phyloP scores from a whole-genome alignment of 2,797 vertebrate genomes.

The Lacerta bilineata region DNA sequence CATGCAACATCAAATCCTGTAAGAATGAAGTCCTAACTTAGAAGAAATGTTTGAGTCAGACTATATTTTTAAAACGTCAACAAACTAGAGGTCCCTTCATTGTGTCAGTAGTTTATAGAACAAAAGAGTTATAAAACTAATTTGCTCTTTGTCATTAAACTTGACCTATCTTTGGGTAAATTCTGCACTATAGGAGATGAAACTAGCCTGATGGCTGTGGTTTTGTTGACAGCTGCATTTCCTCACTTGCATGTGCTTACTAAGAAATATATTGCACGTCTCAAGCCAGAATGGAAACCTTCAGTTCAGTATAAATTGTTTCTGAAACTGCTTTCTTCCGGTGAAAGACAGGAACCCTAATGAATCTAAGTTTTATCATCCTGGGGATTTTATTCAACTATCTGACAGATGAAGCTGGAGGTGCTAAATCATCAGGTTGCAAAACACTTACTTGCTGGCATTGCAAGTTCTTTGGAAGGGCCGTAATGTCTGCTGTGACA shows the following conservation, averaged over 20 bases:
- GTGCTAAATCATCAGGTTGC: background rate
- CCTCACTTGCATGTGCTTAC: background rate
- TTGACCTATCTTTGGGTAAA: background rate
- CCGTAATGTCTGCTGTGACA: background rate
- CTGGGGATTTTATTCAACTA: background rate
- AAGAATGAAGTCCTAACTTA: background rate
- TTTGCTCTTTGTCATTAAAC: slow-evolving; percentile 15
- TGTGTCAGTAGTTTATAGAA: slow-evolving; percentile 20
- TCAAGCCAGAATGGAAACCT: background rate
- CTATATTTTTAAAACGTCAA: slow-evolving; percentile 23
- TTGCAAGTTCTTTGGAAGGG: background rate
- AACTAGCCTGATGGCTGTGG: fast-evolving
- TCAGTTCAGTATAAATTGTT: background rate
- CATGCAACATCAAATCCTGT: background rate
- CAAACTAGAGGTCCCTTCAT: background rate
- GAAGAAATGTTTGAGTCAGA: background rate
- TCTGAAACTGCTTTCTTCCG: background rate
- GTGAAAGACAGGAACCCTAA: background rate
- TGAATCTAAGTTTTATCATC: background rate
- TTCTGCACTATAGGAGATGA: slow-evolving; percentile 26
- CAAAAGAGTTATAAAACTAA: background rate
- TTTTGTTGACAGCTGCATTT: slow-evolving; percentile 25
- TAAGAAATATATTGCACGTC: background rate
- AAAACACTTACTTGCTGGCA: background rate
- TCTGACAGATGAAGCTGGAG: background rate